These are phyloP conservation scores for Amblyjoppa proteus DNA, from an alignment of 2,888 invertebrate species.

Conservation along the genomic window DNA sequence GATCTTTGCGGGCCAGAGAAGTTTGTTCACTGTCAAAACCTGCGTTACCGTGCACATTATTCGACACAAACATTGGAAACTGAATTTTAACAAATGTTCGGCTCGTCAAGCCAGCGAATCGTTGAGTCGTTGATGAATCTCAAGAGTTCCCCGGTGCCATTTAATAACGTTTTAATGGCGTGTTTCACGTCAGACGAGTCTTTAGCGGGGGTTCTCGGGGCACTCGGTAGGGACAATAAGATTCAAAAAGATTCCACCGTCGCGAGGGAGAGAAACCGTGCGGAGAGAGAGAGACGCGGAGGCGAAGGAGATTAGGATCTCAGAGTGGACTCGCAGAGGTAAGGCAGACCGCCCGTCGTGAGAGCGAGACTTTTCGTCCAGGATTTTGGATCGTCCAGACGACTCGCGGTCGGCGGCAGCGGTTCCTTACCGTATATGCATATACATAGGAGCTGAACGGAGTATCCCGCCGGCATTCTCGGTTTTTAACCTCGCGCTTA, in stretches of 20 bases:
- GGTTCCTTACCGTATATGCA: constrained; percentile 30
- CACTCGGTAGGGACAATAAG: constrained; percentile 13
- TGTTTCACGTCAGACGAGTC: constrained; percentile 10
- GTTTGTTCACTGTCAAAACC: no score
- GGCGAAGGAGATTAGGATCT: constrained; percentile 64
- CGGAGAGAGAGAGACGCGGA: constrained; percentile 32
- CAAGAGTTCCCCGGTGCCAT: constrained; percentile 4
- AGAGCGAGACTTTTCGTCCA: constrained; percentile 58
- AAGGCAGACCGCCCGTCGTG: constrained; percentile 67
- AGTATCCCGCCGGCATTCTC: constrained; percentile 32
- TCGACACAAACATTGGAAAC: no score
- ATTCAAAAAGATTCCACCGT: not conserved
- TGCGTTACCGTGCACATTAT: no score
- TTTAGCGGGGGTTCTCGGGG: constrained; percentile 39
- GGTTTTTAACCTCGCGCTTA: constrained; percentile 40
- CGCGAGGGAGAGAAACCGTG: constrained; percentile 15
- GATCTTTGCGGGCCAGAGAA: no score
- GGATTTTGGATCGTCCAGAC: constrained; percentile 60
- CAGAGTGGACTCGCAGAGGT: constrained; percentile 44
- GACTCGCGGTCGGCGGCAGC: constrained; percentile 32
- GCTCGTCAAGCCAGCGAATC: not conserved
- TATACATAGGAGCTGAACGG: constrained; percentile 10
- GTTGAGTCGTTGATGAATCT: not conserved
- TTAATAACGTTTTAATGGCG: constrained; percentile 48
- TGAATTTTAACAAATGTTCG: no score